A percentile compares a stretch with the other conserved stretches of the same genome.
phyloP scores from a whole-genome alignment of 2,888 invertebrate genomes.

The Peribatodes rhomboidaria region DNA sequence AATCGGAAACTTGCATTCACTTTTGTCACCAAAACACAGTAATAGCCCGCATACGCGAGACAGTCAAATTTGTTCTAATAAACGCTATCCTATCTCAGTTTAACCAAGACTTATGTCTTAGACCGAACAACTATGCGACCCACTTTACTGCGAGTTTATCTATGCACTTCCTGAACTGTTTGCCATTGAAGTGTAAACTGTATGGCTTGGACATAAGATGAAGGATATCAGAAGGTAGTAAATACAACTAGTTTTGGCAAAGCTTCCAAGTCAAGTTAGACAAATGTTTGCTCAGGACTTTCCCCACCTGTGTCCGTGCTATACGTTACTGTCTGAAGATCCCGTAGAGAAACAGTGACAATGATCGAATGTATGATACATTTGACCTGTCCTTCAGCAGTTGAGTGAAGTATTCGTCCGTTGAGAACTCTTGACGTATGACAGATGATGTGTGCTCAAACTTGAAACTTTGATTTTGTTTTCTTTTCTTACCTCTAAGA shows the following conservation, averaged over 20 bases:
- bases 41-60: slow-evolving; percentile 14
- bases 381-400: slow-evolving; percentile 34
- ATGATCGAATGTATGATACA: slow-evolving; percentile 62
- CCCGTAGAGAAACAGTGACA: slow-evolving; percentile 58
- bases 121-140: slow-evolving; percentile 49
- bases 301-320: slow-evolving; percentile 63
- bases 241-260: slow-evolving; percentile 46
- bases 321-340: slow-evolving; percentile 65
- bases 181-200: slow-evolving; percentile 37
- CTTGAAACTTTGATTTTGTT: background rate
- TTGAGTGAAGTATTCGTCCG: slow-evolving; percentile 31
- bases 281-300: slow-evolving; percentile 66
- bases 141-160: slow-evolving; percentile 44
- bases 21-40: slow-evolving; percentile 15
- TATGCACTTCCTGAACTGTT: slow-evolving; percentile 22
- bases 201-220: slow-evolving; percentile 46
- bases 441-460: background rate
- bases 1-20: background rate
- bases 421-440: slow-evolving; percentile 21
- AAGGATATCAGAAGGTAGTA: slow-evolving; percentile 31
- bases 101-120: slow-evolving; percentile 52
- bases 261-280: slow-evolving; percentile 60
- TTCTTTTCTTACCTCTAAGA: background rate
- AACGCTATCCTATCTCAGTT: slow-evolving; percentile 50
- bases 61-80: slow-evolving; percentile 49